Percentiles rank a stretch among this genome's conserved stretches.
phyloP scores from a whole-genome alignment of 1,140 invertebrate genomes.

The Drosophila watanabei region DNA sequence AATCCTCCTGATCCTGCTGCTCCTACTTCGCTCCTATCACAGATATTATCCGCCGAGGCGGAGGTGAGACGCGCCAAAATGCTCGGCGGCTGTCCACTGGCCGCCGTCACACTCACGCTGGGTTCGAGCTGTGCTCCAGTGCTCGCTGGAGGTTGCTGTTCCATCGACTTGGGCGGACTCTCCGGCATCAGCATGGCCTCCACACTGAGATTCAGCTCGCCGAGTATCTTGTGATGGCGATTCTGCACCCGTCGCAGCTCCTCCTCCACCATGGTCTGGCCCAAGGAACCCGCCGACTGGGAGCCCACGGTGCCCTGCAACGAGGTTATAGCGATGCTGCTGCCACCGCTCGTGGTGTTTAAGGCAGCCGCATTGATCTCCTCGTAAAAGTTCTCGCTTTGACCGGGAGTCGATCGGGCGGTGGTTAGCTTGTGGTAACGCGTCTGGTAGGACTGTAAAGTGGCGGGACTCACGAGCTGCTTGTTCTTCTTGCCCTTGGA shows the following conservation, averaged over 20 bases:
- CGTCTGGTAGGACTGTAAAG: constrained; percentile 74
- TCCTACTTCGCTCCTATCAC: constrained; percentile 62
- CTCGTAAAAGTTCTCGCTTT: constrained; percentile 95
- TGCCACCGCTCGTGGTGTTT: constrained; percentile 73
- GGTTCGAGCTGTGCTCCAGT: constrained; percentile 77
- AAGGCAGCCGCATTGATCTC: constrained; percentile 88
- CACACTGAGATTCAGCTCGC: constrained; percentile 93
- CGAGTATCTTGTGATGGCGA: constrained; percentile 92
- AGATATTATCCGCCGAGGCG: constrained; percentile 82
- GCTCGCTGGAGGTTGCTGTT: constrained; percentile 2
- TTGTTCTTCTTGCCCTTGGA: constrained; percentile 83
- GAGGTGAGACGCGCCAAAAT: constrained; percentile 63
- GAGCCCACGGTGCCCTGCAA: constrained; percentile 61
- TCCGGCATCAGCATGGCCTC: constrained; percentile 95
- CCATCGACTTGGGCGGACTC: constrained; percentile 67
- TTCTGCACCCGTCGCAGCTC: constrained; percentile 92
- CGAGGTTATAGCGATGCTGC: constrained; percentile 3
- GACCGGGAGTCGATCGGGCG: constrained; percentile 88
- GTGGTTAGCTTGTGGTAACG: constrained; percentile 75
- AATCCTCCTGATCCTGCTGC: not conserved
- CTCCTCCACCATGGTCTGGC: constrained; percentile 90
- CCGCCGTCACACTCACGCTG: constrained; percentile 84
- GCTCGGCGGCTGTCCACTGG: constrained; percentile 72
- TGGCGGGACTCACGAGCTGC: constrained; percentile 66
- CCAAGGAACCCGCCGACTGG: constrained; percentile 86